Evolutionary conservation across 1,140 invertebrate species (phyloP).

Genomic region (Thrips palmi): DNA sequence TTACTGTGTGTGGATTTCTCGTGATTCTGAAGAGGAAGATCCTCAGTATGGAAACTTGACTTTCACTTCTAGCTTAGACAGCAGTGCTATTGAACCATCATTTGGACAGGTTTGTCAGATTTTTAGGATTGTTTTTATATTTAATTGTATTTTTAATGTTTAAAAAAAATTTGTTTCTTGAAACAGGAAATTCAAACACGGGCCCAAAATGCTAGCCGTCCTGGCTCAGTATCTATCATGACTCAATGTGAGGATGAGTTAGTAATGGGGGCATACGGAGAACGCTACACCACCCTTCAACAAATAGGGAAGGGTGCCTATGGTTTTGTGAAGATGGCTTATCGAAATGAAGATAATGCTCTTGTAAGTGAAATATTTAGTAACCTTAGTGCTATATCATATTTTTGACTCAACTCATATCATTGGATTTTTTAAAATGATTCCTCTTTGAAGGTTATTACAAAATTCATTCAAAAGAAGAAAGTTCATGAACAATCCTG

Average conservation of each 20-base stretch:
- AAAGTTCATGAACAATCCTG: slow-evolving; percentile 52
- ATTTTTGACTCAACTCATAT: background rate
- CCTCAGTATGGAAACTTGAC: slow-evolving; percentile 22
- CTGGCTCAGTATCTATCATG: slow-evolving; percentile 30
- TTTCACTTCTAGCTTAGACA: slow-evolving; percentile 27
- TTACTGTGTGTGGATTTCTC: slow-evolving; percentile 32
- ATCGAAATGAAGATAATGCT: slow-evolving; percentile 35
- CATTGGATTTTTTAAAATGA: background rate
- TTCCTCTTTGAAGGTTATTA: slow-evolving; percentile 32
- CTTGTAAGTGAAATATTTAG: slow-evolving; percentile 22
- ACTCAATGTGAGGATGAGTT: slow-evolving; percentile 31
- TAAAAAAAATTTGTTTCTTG: slow-evolving; percentile 16
- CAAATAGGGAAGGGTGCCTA: slow-evolving; percentile 60
- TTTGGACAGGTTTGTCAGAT: slow-evolving; percentile 26
- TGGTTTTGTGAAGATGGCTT: slow-evolving; percentile 51
- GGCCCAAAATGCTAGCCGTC: no score
- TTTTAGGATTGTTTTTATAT: slow-evolving; percentile 23
- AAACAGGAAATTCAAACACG: slow-evolving; percentile 25
- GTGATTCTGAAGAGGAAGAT: slow-evolving; percentile 24
- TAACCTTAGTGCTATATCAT: no score
- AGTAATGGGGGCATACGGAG: slow-evolving; percentile 34
- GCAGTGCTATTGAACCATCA: slow-evolving; percentile 25
- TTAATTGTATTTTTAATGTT: no score
- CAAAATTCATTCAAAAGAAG: slow-evolving; percentile 52
- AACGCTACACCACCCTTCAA: slow-evolving; percentile 44